Evolutionary conservation across 2,113 vertebrate genomes (phyloP).

Genomic region (Acrocephalus kingi): DNA sequence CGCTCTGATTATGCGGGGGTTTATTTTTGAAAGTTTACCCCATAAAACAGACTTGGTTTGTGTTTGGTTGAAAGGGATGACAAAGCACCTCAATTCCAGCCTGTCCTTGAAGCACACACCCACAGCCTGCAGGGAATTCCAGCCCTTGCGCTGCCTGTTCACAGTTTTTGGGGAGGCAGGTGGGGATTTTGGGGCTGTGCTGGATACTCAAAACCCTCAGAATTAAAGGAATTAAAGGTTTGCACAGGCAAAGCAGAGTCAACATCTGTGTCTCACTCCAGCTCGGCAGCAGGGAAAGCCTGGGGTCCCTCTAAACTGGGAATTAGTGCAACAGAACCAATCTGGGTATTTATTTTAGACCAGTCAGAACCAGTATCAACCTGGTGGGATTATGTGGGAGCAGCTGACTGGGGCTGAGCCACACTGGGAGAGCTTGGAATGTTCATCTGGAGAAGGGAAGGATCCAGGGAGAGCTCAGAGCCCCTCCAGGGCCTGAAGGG

Average conservation of each 20-base stretch:
- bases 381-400: not conserved
- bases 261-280: not conserved
- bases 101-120: not conserved
- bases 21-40: not conserved
- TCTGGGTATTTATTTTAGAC: not conserved
- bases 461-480: not conserved
- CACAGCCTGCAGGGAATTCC: not conserved
- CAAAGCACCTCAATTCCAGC: not conserved
- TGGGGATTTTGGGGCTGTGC: not conserved
- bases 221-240: not conserved
- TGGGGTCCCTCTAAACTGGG: not conserved
- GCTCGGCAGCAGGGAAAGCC: not conserved
- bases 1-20: not conserved
- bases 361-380: not conserved
- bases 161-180: not conserved
- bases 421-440: not conserved
- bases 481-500: fast-evolving
- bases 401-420: not conserved
- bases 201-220: not conserved
- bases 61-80: not conserved
- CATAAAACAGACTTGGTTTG: not conserved
- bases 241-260: not conserved
- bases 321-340: not conserved
- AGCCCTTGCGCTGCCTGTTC: fast-evolving
- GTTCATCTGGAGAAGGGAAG: not conserved